phyloP scores from a whole-genome alignment of 2,113 vertebrate genomes.

The Carassius carassius region DNA sequence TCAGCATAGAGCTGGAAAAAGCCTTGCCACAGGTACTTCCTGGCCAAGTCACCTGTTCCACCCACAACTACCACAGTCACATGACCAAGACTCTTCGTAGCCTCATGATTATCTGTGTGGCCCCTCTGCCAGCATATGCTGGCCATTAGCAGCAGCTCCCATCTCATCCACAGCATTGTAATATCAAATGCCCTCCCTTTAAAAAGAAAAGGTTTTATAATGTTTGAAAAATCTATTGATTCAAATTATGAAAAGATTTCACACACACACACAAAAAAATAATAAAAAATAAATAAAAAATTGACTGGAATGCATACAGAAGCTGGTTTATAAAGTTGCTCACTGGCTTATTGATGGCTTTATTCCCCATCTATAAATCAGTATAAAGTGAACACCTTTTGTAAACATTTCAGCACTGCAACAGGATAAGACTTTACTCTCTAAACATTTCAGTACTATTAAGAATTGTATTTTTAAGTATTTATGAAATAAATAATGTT shows the following conservation, averaged over 20 bases:
- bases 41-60: conserved; percentile 90
- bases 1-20: conserved; percentile 88
- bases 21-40: conserved; percentile 94
- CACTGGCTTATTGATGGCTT: background rate
- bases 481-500: background rate
- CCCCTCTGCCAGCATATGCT: conserved; percentile 61
- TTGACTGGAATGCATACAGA: background rate
- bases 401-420: conserved; percentile 28
- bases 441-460: background rate
- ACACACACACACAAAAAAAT: no score
- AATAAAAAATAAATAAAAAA: no score
- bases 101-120: conserved; percentile 51
- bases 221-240: background rate
- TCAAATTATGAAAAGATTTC: background rate
- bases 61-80: conserved; percentile 87
- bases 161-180: conserved; percentile 72
- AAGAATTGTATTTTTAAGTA: background rate
- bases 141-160: conserved; percentile 68
- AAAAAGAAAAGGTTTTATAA: background rate
- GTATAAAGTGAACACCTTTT: conserved; percentile 36
- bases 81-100: conserved; percentile 77
- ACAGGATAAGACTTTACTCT: background rate
- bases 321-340: background rate
- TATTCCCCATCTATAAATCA: background rate
- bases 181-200: conserved; percentile 49